These are phyloP conservation scores for Eidolon dupreanum DNA, from an alignment of 2,797 vertebrate genomes.

Conservation along the genomic window DNA sequence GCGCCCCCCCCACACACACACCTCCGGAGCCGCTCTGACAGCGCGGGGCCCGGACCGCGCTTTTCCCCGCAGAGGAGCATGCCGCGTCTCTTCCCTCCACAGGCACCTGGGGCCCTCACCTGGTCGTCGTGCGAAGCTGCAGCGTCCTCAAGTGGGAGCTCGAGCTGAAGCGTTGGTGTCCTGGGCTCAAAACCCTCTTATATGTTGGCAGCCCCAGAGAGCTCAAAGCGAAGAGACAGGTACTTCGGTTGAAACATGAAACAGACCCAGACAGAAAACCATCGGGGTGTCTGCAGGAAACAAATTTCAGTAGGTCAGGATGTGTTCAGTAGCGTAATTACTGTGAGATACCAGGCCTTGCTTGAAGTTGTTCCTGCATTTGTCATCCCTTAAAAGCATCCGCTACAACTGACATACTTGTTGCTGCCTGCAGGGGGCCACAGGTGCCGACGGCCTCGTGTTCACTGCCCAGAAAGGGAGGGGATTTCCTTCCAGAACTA, in stretches of 20 bases:
- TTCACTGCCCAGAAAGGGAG: not conserved
- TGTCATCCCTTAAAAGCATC: not conserved
- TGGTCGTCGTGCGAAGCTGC: conserved; percentile 95
- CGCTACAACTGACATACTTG: fast-evolving
- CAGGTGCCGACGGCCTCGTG: fast-evolving
- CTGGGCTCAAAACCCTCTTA: conserved; percentile 95
- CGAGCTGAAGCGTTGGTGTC: conserved; percentile 99
- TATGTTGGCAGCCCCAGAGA: conserved; percentile 95
- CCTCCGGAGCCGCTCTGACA: not conserved
- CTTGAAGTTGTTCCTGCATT: not conserved
- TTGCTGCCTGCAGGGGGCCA: fast-evolving
- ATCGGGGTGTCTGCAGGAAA: not conserved
- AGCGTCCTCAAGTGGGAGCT: conserved; percentile 97
- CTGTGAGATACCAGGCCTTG: not conserved
- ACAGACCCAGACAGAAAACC: not conserved
- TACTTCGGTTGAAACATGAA: conserved; percentile 71
- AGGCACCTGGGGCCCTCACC: conserved; percentile 99
- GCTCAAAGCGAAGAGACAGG: conserved; percentile 94
- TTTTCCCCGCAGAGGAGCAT: not conserved
- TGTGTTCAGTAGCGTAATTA: not conserved
- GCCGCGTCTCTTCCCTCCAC: not conserved
- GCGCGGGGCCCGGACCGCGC: fast-evolving
- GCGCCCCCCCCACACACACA: fast-evolving
- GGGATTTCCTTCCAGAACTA: fast-evolving
- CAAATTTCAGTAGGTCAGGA: not conserved